These are phyloP conservation scores for Hymenopus coronatus DNA, from an alignment of 2,888 invertebrate species.

Conservation along the genomic window DNA sequence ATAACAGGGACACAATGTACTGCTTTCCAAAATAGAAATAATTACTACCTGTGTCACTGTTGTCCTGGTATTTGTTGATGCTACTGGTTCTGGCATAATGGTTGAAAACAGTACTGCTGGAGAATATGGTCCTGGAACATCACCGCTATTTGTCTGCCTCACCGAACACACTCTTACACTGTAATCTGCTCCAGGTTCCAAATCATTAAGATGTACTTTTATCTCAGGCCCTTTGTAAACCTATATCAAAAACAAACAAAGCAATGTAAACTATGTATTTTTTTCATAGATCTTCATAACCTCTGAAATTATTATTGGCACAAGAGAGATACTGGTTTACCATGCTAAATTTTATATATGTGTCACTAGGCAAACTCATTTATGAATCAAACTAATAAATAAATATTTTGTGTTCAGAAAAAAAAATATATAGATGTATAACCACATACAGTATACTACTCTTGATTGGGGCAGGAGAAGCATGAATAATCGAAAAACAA, in stretches of 20 bases:
- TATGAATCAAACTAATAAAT: no score
- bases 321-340: no score
- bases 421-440: no score
- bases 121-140: conserved; percentile 70
- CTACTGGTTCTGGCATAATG: conserved; percentile 42
- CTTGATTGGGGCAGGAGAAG: no score
- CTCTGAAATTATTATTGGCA: background rate
- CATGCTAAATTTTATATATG: no score
- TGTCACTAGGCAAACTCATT: no score
- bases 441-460: no score
- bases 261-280: background rate
- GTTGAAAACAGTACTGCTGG: conserved; percentile 60
- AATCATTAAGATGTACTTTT: conserved; percentile 61
- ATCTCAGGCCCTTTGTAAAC: conserved; percentile 65
- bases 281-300: background rate
- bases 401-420: no score
- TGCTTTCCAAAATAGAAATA: background rate
- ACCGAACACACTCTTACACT: conserved; percentile 75
- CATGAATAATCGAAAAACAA: no score
- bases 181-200: conserved; percentile 75
- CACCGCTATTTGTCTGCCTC: conserved; percentile 58
- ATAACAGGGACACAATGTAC: no score
- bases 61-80: conserved; percentile 43
- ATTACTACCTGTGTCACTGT: conserved; percentile 37
- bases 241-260: conserved; percentile 44